Base-by-base conservation (phyloP, 2,888 invertebrate genomes). In the Tubulanus polymorphus region DNA sequence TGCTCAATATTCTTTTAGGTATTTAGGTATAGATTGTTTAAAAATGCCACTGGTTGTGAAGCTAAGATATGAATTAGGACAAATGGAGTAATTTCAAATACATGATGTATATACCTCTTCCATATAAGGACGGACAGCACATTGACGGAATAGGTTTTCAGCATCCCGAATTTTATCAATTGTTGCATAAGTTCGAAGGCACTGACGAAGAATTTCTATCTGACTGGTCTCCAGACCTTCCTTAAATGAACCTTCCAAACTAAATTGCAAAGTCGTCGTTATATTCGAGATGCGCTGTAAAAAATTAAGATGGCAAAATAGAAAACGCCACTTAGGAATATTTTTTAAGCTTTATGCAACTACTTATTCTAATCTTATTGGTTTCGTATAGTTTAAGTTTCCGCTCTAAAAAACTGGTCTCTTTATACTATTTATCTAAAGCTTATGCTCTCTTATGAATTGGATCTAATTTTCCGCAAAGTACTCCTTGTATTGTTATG, bases 91-190 rank as follows among this genome's bases (percentile, higher is more conserved):
- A 10, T 15, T 23, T 23, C 30, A 37, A 2, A 45, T 51, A 37
- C 18, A 52, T n/a, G n/a, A n/a, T 32, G 23, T 18, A 52, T 64
- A 53, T 58, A 79, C 78, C 70, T 85, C 83, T 68, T 85, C 84
- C 73, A 91, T 80, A 54, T 84, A 81, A 3, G 88, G 87, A 41
- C 84, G 82, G 15, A 91, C 84, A 6, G 89, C 82, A 73, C 87
- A 84, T 62, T 84, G 84, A 60, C 86, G 60, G 65, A 90, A 85
- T 2, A 88, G 81, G 56, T 82, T 80, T 78, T 93, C 91, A 0
- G 89, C 90, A 69, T 87, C 86, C 50, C 66, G 71, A 51, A 86
- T 85, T 75, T 86, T 85, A 68, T 87, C 86, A 60, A 91, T 83
- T 29, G 86, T 85, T 6, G 86, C 81, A 62, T 87, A 85, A 52